Base-by-base conservation (phyloP, 2,113 vertebrate species). In the Potamarius usumacintae region DNA sequence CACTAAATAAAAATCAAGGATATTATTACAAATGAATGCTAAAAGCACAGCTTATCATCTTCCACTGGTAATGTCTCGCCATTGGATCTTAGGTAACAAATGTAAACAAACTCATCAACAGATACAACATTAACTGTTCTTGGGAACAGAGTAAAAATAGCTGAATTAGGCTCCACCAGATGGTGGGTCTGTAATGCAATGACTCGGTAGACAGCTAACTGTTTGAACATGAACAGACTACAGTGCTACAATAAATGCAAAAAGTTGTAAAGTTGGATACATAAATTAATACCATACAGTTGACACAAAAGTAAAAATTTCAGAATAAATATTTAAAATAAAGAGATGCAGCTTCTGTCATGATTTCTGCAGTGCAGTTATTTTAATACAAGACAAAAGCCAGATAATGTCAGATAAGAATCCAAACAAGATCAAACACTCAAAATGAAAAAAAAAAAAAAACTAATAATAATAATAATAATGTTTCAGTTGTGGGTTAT, bases 21-120 rank as follows among this genome's bases (percentile, higher is more conserved):
- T 82, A 84, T 84, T 14, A 22, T 57, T 86, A 86, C 63, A 69
- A n/a, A 81, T 81, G 85, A 86, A 65, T 57, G 48, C n/a, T 78
- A 77, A 87, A 84, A 55, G 7, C 18, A 3, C 55, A 55, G 90
- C 86, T 72, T 92, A 91, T 84, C 90, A 60, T 93, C 60, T 60
- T 90, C 82, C 82, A 67, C 3, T 72, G 77, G 20, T 14, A 69
- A 88, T 72, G 79, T 55, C 77, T 60, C 7, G 42, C 42, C 79
- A 72, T 7, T 83, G 82, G 30, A 20, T 86, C 58, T 52, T 86
- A 58, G 89, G 84, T 84, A 82, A 76, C 77, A 72, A 87, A 25
- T 57, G 82, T 85, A 88, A 90, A 90, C 81, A 90, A 88, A 86
- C 76, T 81, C 76, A 30, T 72, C 65, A 82, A 81, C 85, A 77